phyloP scores from a whole-genome alignment of 2,113 vertebrate genomes.

The Hucho hucho region DNA sequence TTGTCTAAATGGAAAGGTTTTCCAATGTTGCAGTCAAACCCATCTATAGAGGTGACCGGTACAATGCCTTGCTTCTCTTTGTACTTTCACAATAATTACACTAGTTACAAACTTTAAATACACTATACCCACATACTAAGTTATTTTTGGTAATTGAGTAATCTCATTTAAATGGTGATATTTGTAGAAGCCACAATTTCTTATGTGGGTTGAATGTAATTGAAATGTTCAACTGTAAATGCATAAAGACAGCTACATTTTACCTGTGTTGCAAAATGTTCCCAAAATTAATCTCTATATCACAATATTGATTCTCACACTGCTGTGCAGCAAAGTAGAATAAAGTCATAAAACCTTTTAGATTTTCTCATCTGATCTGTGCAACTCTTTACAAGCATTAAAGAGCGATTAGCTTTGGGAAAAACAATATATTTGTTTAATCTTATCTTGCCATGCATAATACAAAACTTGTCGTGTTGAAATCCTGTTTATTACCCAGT shows the following conservation, averaged over 20 bases:
- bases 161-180: background rate
- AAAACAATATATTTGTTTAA: slow-evolving; percentile 17
- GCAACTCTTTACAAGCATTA: background rate
- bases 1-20: background rate
- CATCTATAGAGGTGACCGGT: background rate
- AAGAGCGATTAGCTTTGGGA: too few relatives aligned
- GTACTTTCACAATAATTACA: background rate
- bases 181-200: background rate
- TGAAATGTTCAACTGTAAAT: background rate
- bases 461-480: slow-evolving; percentile 56
- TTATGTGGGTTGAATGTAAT: background rate
- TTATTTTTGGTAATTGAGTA: too few relatives aligned
- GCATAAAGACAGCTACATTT: background rate
- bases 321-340: slow-evolving; percentile 28
- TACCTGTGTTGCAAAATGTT: slow-evolving; percentile 37
- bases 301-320: slow-evolving; percentile 28
- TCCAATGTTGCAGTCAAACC: background rate
- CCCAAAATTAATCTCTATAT: slow-evolving; percentile 20
- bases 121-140: background rate
- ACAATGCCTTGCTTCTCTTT: background rate
- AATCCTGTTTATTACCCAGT: slow-evolving; percentile 57
- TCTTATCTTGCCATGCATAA: slow-evolving; percentile 36
- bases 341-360: slow-evolving; percentile 42
- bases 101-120: background rate
- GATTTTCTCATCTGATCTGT: slow-evolving; percentile 12